Percentiles rank a stretch among this genome's conserved stretches.
phyloP scores from a whole-genome alignment of 1,140 invertebrate genomes.

The Drosophila setifemur region DNA sequence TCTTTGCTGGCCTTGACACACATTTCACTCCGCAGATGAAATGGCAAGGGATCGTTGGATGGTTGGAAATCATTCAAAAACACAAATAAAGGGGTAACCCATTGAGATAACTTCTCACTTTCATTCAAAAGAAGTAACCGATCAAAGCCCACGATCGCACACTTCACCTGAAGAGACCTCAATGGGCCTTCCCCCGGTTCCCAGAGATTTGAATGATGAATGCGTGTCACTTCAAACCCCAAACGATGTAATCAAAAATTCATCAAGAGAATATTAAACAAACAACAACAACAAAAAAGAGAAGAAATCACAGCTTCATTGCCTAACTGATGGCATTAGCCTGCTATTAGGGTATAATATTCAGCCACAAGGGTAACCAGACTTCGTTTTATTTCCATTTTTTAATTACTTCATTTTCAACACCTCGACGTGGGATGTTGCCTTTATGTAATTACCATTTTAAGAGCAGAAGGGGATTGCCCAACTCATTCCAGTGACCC shows the following conservation, averaged over 20 bases:
- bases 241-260: conserved; percentile 32
- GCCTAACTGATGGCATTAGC: conserved; percentile 22
- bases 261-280: conserved; percentile 33
- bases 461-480: conserved; percentile 29
- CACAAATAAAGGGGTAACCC: not conserved
- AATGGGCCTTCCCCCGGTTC: conserved; percentile 12
- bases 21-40: conserved; percentile 33
- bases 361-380: conserved; percentile 30
- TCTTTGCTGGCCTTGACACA: conserved; percentile 55
- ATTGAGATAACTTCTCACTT: conserved; percentile 23
- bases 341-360: conserved; percentile 16
- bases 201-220: conserved; percentile 39
- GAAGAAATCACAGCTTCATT: conserved; percentile 1
- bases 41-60: conserved; percentile 35
- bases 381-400: conserved; percentile 17
- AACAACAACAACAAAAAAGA: too few relatives aligned
- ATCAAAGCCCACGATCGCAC: conserved; percentile 7
- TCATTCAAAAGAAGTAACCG: conserved; percentile 1
- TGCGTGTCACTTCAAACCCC: conserved; percentile 25
- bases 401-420: conserved; percentile 55
- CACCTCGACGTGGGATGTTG: conserved; percentile 45
- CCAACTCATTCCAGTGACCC: conserved; percentile 45
- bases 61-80: not conserved
- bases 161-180: not conserved
- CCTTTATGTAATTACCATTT: conserved; percentile 62